Percentiles rank a stretch among this genome's conserved stretches.
phyloP scores from a whole-genome alignment of 2,888 invertebrate genomes.

The Drosophila rellima region DNA sequence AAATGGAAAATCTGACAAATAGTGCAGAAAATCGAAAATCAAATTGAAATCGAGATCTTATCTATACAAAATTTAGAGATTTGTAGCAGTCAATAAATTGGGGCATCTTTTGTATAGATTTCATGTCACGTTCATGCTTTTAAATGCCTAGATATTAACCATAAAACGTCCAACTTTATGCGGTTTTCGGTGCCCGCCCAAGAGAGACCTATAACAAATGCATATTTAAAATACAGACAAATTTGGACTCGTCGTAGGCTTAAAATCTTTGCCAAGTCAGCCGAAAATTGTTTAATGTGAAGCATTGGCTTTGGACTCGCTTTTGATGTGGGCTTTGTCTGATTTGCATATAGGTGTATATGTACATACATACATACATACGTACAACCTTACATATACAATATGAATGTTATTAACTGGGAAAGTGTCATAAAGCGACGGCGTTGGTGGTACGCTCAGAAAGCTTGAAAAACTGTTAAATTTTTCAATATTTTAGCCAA shows the following conservation, averaged over 20 bases:
- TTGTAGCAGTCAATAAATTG: constrained; percentile 8
- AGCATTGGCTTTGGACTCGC: constrained; percentile 39
- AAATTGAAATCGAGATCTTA: not conserved
- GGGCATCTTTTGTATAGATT: not conserved
- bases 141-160: constrained; percentile 9
- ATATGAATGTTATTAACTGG: constrained; percentile 29
- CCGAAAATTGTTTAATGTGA: constrained; percentile 53
- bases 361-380: not conserved
- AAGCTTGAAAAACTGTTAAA: constrained; percentile 49
- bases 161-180: constrained; percentile 31
- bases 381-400: not conserved
- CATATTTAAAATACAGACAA: constrained; percentile 67
- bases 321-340: constrained; percentile 58
- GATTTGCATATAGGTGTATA: constrained; percentile 52
- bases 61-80: not conserved
- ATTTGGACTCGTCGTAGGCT: constrained; percentile 60
- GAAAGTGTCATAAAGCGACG: constrained; percentile 53
- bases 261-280: constrained; percentile 52
- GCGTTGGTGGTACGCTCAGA: constrained; percentile 49
- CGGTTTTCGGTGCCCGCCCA: constrained; percentile 12
- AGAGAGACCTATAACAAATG: constrained; percentile 53
- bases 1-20: not conserved
- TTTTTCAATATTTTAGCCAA: constrained; percentile 53
- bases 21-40: not conserved
- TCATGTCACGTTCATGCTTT: not conserved